Evolutionary conservation across 2,113 vertebrate genomes (phyloP).

Genomic region (Lathamus discolor): DNA sequence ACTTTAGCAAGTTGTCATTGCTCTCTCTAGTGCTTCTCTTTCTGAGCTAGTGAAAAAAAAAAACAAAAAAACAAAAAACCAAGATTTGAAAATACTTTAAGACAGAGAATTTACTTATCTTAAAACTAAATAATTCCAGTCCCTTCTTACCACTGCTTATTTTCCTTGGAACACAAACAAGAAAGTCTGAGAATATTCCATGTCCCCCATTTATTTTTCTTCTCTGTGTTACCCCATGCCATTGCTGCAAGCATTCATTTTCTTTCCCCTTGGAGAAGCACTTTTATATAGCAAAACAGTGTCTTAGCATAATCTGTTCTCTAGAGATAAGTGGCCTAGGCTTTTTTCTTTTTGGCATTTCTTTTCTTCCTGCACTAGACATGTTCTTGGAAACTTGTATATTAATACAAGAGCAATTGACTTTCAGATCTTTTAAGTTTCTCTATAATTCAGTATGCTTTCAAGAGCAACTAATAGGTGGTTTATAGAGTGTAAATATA

Average conservation of each 20-base stretch:
- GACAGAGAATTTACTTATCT: neutral
- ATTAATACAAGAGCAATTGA: neutral
- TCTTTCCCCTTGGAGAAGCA: neutral
- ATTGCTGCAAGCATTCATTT: neutral
- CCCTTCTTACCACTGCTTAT: neutral
- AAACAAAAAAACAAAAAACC: neutral
- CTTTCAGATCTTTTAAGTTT: neutral
- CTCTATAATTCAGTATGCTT: neutral
- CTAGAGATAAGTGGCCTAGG: neutral
- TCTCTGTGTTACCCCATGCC: neutral
- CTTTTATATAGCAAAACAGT: neutral
- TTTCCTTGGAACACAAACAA: neutral
- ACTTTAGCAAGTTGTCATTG: neutral
- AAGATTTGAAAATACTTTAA: neutral
- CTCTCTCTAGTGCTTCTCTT: neutral
- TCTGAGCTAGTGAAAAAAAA: neutral
- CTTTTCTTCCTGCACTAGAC: neutral
- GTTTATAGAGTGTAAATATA: neutral
- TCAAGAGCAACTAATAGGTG: neutral
- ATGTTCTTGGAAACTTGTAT: accelerated
- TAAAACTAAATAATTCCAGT: neutral
- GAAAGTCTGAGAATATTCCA: accelerated
- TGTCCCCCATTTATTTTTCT: neutral
- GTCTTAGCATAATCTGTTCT: neutral
- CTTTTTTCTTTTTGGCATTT: neutral